Base-by-base conservation (phyloP, 1,140 invertebrate species). In the Artemia franciscana region DNA sequence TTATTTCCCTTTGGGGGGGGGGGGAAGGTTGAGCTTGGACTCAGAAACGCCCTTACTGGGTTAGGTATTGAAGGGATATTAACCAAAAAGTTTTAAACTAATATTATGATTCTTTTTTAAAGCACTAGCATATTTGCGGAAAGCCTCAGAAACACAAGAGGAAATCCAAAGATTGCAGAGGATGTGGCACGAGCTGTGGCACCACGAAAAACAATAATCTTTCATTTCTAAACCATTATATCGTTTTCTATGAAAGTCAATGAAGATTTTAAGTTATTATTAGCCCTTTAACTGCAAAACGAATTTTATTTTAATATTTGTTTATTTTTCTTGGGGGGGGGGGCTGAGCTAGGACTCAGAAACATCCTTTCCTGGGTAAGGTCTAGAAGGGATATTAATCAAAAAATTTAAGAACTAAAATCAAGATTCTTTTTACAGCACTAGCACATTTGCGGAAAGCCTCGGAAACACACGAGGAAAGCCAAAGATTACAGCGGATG, bases 381-480 rank as follows among this genome's bases (percentile, higher is more conserved):
- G n/a, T n/a, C n/a, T n/a, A n/a, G n/a, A n/a, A n/a, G n/a, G n/a
- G n/a, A n/a, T n/a, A n/a, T n/a, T n/a, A n/a, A n/a, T n/a, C n/a
- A n/a, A n/a, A n/a, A n/a, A n/a, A n/a, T n/a, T n/a, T n/a, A n/a
- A n/a, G n/a, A n/a, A n/a, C n/a, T n/a, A n/a, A n/a, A n/a, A n/a
- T n/a, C n/a, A n/a, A n/a, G n/a, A n/a, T n/a, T 51, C 21, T 51
- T 51, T 51, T 51, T 51, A 58, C 67, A 80, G 87, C 84, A 27
- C 81, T 84, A 70, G 84, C 86, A 5, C 90, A 94, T 75, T 73
- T 93, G 5, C 79, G 84, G 58, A 87, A 91, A 70, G 83, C 90
- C 0, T 72, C 90, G 24, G 78, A 86, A 23, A 73, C 84, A 30
- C 87, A 91, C 69, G 91, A 95, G 69, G 90, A 94, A 71, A 84